Conservation (phyloP, 2,888 invertebrate genomes). For the Lepidocyrtinus sp. region DNA sequence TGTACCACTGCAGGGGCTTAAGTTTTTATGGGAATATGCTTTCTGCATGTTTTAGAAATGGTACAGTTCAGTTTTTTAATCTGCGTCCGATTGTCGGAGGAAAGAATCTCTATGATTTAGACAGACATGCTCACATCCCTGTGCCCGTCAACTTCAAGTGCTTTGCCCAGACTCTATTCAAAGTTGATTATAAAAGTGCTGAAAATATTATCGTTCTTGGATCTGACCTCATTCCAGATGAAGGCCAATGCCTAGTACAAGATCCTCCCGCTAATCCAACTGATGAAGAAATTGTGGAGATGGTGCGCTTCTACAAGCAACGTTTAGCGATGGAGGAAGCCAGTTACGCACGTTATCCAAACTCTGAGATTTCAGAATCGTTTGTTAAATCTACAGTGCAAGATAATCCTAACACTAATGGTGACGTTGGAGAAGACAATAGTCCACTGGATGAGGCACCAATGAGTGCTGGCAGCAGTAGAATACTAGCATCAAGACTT, state of each 20-base stretch:
- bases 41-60: conserved; percentile 81
- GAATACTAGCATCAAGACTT: conserved; percentile 33
- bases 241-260: too few relatives aligned
- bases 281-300: too few relatives aligned
- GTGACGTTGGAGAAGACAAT: too few relatives aligned
- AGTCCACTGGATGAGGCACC: not conserved
- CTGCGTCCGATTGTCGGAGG: conserved; percentile 67
- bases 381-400: too few relatives aligned
- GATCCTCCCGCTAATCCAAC: too few relatives aligned
- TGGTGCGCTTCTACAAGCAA: too few relatives aligned
- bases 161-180: conserved; percentile 50
- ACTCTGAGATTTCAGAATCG: too few relatives aligned
- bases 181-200: conserved; percentile 57
- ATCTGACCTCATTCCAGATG: conserved; percentile 28
- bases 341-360: too few relatives aligned
- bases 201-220: conserved; percentile 59
- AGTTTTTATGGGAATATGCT: conserved; percentile 75
- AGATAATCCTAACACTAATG: not conserved
- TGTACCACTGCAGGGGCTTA: conserved; percentile 59
- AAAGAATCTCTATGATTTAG: not conserved
- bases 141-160: conserved; percentile 39
- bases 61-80: conserved; percentile 80
- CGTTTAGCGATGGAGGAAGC: too few relatives aligned
- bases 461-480: too few relatives aligned
- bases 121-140: not conserved